Base-by-base conservation (phyloP, 2,888 invertebrate genomes). In the Octodonta nipae region DNA sequence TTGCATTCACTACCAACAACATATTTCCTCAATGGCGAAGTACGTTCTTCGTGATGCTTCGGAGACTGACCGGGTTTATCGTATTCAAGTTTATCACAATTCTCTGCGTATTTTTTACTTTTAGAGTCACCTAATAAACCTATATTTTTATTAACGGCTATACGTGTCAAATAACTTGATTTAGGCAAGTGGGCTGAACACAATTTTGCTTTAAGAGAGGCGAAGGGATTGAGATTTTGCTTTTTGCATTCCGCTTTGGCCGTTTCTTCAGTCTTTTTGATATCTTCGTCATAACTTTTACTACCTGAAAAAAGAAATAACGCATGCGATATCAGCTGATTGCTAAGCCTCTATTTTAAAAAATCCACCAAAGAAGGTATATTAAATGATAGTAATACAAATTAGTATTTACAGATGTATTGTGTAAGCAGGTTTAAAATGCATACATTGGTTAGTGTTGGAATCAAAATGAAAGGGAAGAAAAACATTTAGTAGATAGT, bases 131-230 rank as follows among this genome's bases (percentile, higher is more conserved):
- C 55, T 26, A 61, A 44, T 29, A 62, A 46, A 24, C 60, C 63
- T 34, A 60, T 58, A 42, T 57, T 60, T 50, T 60, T 62, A 40
- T 63, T 63, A 13, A 63, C 60, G 17, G 64, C 62, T 41, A 63
- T 52, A 43, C 57, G 52, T 3, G 60, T 60, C 36, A 62, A 45
- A 45, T 61, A 61, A 42, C 55, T 54, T 30, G 60, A 55, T 47
- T 61, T 63, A 35, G 62, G 60, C 43, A 63, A 46, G 46, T 64
- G 63, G 24, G 62, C 59, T 41, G 63, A 62, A 51, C 62, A 63
- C 45, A 63, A 44, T 52, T 63, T 63, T 10, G 61, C 60, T 48
- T 60, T 63, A 26, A 63, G 43, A 32, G 56, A 56, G 26, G 62
- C 60, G 37, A 62, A 60, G 11, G 61, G 57, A 44, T 60, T 60